phyloP scores from a whole-genome alignment of 2,797 vertebrate species.

The Eleutherodactylus coqui region DNA sequence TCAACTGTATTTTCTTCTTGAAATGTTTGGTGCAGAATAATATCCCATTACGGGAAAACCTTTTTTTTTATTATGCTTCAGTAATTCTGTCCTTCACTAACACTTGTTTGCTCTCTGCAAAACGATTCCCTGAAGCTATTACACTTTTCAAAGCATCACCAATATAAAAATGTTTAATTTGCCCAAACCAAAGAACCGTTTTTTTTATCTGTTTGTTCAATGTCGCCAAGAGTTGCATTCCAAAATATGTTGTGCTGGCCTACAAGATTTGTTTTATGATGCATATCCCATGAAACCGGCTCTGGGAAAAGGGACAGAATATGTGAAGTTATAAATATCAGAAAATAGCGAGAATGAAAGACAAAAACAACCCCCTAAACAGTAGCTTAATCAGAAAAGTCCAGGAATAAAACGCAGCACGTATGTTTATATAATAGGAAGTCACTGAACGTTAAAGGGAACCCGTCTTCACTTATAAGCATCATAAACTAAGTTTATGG shows the following conservation, averaged over 20 bases:
- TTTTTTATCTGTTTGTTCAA: conserved; percentile 30
- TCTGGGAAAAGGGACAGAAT: conserved; percentile 10
- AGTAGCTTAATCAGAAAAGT: background rate
- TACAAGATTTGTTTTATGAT: conserved; percentile 22
- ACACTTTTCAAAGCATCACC: background rate
- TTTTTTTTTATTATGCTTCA: background rate
- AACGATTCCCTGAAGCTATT: conserved; percentile 23
- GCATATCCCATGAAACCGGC: conserved; percentile 21
- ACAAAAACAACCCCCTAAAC: background rate
- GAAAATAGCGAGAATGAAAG: background rate
- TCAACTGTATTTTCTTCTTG: background rate
- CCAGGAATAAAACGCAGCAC: background rate
- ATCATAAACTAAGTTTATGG: too few relatives aligned
- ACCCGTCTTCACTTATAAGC: too few relatives aligned
- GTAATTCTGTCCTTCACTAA: background rate
- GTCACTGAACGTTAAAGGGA: too few relatives aligned
- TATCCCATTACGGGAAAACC: background rate
- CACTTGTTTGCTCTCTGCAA: background rate
- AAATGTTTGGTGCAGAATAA: background rate
- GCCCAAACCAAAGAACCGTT: conserved; percentile 23
- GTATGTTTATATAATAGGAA: background rate
- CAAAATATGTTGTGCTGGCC: background rate
- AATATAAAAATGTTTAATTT: conserved; percentile 32
- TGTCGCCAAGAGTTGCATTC: conserved; percentile 29
- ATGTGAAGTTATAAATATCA: conserved; percentile 19